phyloP scores from a whole-genome alignment of 2,888 invertebrate genomes.

The Hemicrepidius hirtus region DNA sequence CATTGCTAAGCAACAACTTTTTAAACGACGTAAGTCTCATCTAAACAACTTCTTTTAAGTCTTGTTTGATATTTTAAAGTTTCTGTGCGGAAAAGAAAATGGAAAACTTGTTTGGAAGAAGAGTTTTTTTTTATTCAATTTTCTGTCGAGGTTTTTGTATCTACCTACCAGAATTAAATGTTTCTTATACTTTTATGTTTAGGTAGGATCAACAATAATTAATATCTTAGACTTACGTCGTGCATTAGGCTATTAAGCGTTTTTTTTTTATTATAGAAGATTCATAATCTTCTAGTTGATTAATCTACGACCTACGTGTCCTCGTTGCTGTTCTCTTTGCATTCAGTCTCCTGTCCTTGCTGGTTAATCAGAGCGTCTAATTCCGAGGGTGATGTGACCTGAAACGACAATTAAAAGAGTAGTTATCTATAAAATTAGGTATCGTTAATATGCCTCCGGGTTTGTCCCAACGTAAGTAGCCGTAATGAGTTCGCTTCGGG shows the following conservation, averaged over 20 bases:
- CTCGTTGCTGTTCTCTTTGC: slow-evolving; percentile 48
- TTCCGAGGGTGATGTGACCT: slow-evolving; percentile 76
- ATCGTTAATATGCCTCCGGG: slow-evolving; percentile 20
- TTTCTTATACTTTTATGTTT: too few species aligned
- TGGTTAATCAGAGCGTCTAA: slow-evolving; percentile 76
- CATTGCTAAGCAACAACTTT: slow-evolving; percentile 44
- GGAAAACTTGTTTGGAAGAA: too few species aligned
- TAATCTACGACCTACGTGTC: slow-evolving; percentile 44
- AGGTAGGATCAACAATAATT: too few species aligned
- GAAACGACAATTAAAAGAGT: slow-evolving; percentile 57
- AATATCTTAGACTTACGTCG: slow-evolving; percentile 22
- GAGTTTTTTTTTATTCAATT: too few species aligned
- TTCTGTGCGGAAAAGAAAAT: too few species aligned
- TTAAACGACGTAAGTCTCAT: slow-evolving; percentile 37
- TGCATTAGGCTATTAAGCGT: slow-evolving; percentile 29
- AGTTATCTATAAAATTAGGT: slow-evolving; percentile 31
- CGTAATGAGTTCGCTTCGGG: slow-evolving; percentile 5
- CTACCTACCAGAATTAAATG: too few species aligned
- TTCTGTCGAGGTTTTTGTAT: too few species aligned
- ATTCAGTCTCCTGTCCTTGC: slow-evolving; percentile 43
- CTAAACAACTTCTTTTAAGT: background rate
- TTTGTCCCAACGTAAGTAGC: slow-evolving; percentile 8
- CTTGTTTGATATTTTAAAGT: background rate
- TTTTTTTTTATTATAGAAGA: slow-evolving; percentile 2
- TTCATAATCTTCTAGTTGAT: slow-evolving; percentile 19